A percentile compares a stretch with the other conserved stretches of the same genome.
Conservation (phyloP, 2,113 vertebrate species). For the Cryptoleucopteryx plumbea region DNA sequence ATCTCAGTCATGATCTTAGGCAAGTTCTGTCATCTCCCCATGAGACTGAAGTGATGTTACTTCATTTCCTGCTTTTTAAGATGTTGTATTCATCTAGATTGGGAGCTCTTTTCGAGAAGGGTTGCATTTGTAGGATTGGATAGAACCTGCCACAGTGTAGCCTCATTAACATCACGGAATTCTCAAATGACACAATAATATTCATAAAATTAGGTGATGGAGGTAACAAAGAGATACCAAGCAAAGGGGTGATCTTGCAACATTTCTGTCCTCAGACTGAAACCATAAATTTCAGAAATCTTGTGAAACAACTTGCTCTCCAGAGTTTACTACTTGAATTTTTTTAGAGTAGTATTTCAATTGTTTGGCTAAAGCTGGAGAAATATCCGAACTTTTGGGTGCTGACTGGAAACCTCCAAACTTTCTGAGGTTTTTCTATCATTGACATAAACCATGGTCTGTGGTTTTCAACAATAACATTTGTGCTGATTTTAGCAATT, state of each 20-base stretch:
- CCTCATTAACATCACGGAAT: neutral
- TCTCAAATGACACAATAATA: neutral
- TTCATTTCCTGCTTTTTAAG: neutral
- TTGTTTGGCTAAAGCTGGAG: neutral
- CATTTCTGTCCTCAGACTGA: neutral
- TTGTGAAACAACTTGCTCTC: neutral
- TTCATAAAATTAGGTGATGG: neutral
- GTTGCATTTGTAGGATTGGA: neutral
- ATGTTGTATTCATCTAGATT: neutral
- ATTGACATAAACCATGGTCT: constrained; percentile 11
- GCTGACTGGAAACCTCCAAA: constrained; percentile 31
- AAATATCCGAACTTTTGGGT: constrained; percentile 2
- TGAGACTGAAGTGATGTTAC: neutral
- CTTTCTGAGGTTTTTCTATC: constrained; percentile 42
- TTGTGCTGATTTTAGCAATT: constrained; percentile 50
- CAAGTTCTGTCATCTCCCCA: neutral
- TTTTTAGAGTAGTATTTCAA: neutral
- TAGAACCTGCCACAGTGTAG: neutral
- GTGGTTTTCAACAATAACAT: constrained; percentile 60
- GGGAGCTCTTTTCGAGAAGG: neutral
- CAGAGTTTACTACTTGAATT: neutral
- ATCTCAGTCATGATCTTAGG: neutral
- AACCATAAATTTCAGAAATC: neutral
- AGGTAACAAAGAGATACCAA: neutral
- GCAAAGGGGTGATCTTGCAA: neutral